phyloP scores from a whole-genome alignment of 1,140 invertebrate genomes.

The Cephus cinctus region DNA sequence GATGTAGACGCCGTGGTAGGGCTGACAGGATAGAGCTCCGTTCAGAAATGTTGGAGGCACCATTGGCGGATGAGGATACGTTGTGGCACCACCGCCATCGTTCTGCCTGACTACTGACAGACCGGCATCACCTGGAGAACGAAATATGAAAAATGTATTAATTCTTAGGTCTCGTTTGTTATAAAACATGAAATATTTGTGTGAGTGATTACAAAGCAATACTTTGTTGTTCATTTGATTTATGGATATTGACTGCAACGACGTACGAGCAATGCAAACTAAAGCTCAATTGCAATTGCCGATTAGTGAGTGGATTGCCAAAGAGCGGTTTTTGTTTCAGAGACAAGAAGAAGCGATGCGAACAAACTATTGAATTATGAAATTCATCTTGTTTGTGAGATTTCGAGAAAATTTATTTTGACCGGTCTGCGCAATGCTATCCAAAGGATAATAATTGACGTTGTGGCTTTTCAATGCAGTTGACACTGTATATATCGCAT shows the following conservation, averaged over 20 bases:
- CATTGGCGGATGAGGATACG: constrained; percentile 48
- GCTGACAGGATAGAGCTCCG: constrained; percentile 52
- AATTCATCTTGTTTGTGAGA: too few relatives aligned
- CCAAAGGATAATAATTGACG: too few relatives aligned
- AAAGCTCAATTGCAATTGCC: neutral
- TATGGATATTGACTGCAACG: neutral
- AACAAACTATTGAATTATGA: too few relatives aligned
- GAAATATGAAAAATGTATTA: constrained; percentile 4
- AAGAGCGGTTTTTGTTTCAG: too few relatives aligned
- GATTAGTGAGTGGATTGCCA: too few relatives aligned
- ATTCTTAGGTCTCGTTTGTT: too few relatives aligned
- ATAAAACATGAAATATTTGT: neutral
- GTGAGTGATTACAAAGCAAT: neutral
- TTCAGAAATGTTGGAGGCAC: constrained; percentile 52
- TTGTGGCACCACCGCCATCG: too few relatives aligned
- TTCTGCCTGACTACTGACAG: constrained; percentile 38
- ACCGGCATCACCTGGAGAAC: constrained; percentile 26
- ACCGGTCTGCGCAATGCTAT: too few relatives aligned
- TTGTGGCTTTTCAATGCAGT: too few relatives aligned
- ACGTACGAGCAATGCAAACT: neutral
- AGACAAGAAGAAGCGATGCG: too few relatives aligned
- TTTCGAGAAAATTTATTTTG: too few relatives aligned
- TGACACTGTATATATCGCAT: too few relatives aligned
- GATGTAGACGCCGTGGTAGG: constrained; percentile 54
- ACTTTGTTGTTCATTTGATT: neutral